Conservation (phyloP, 2,888 invertebrate genomes). For the Pheosia gnoma region DNA sequence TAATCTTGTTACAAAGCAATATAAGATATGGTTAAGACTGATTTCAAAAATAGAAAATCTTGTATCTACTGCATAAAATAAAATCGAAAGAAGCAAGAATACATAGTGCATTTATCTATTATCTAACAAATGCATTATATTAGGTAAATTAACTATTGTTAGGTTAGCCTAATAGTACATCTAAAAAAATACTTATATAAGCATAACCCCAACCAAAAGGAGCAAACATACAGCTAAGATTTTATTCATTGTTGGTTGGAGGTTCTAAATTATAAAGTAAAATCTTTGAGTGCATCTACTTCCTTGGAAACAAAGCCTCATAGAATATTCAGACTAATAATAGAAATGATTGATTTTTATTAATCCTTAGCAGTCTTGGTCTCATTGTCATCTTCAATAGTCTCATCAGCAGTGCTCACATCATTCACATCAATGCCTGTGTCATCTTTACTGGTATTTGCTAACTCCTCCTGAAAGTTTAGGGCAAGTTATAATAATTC, state of each 20-base stretch:
- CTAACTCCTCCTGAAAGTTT: conserved; percentile 83
- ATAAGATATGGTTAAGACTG: too few relatives aligned
- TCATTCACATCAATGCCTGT: conserved; percentile 81
- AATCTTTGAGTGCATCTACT: not conserved
- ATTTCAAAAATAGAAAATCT: too few relatives aligned
- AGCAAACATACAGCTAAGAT: not conserved
- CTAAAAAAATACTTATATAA: not conserved
- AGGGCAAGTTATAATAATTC: not conserved
- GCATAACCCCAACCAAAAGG: not conserved
- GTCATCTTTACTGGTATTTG: conserved; percentile 83
- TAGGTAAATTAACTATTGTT: conserved; percentile 1
- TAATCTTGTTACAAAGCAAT: too few relatives aligned
- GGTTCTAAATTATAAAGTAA: not conserved
- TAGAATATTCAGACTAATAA: conserved; percentile 5
- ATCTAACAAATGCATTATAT: conserved; percentile 13
- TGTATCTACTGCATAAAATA: conserved; percentile 1
- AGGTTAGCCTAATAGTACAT: conserved; percentile 9
- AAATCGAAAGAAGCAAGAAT: not conserved
- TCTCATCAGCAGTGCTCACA: conserved; percentile 74
- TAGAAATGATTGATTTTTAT: conserved; percentile 10
- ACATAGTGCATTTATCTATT: not conserved
- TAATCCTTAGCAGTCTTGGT: conserved; percentile 34
- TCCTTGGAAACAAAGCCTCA: not conserved
- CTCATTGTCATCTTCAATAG: conserved; percentile 39
- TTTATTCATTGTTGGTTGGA: too few relatives aligned